phyloP scores from a whole-genome alignment of 35 echinoderm and acorn worm species.

The Strongylocentrotus purpuratus region DNA sequence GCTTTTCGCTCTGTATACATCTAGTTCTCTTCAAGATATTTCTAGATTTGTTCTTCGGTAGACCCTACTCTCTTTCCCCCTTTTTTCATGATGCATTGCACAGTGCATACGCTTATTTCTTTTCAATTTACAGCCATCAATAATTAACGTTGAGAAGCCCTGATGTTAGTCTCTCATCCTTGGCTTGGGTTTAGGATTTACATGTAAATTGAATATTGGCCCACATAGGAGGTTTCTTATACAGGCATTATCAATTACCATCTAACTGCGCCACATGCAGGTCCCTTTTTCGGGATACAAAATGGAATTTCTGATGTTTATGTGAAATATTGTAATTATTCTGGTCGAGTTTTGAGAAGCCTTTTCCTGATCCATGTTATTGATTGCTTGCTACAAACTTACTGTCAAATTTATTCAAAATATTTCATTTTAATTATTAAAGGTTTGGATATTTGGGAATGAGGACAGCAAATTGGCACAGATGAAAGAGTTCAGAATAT shows the following conservation, averaged over 20 bases:
- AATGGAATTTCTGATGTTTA: not conserved
- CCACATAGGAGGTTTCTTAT: not conserved
- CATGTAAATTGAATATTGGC: conserved; percentile 12
- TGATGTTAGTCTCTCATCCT: not conserved
- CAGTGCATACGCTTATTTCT: not conserved
- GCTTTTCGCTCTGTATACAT: too few relatives aligned
- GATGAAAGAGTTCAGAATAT: too few relatives aligned
- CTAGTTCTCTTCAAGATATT: too few relatives aligned
- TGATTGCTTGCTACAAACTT: not conserved
- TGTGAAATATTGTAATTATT: not conserved
- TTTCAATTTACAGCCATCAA: not conserved
- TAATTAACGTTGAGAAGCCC: not conserved
- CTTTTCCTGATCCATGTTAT: not conserved
- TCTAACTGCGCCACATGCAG: not conserved
- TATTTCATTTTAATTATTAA: too few relatives aligned
- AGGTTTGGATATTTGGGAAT: too few relatives aligned
- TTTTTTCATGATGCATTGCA: not conserved
- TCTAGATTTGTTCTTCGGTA: not conserved
- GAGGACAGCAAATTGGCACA: too few relatives aligned
- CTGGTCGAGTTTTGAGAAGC: not conserved
- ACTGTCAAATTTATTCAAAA: not conserved
- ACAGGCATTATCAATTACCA: not conserved
- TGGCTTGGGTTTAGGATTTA: not conserved
- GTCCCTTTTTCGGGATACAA: not conserved
- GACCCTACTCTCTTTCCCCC: not conserved